Evolutionary conservation across 2,113 vertebrate genomes (phyloP), one percentile per base, ranked within the genome.

Genomic region (Orthonyx spaldingii): DNA sequence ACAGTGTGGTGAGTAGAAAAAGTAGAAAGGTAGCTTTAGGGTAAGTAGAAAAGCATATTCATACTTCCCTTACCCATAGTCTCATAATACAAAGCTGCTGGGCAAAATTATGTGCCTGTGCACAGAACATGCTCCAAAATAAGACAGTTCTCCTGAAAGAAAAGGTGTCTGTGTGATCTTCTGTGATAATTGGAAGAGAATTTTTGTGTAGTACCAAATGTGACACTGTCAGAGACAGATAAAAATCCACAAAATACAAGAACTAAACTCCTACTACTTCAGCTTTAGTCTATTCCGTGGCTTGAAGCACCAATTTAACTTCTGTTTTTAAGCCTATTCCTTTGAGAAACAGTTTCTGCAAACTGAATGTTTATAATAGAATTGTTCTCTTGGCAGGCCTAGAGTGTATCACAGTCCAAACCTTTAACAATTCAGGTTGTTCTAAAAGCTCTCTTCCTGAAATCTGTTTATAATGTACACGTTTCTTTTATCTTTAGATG

Each of bases 401-500:
- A 9, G 22, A 33, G 9, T 80, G 6, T 84, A 44, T 47, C 57
- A 23, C 37, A 41, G 44, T 84, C 14, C 33, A 87, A 46, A 60
- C 10, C 4, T 87, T 41, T 70, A 77, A 41, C 60, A 30, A 35
- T 92, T 61, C 4, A 42, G 10, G 30, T 89, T 61, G 35, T 42
- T 65, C 94, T 74, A 70, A 47, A 82, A 68, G 19, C 18, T 61
- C 8, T 16, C 6, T 39, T 87, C 50, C 65, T 78, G 53, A 49
- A 88, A 27, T 49, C 19, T 79, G 6, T 59, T 88, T 84, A 2
- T 79, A 33, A 56, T 35, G 3, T 70, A 33, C 75, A n/a, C 23
- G 20, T 59, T 85, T 81, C 18, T 96, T 70, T 82, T 78, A 49
- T 69, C 69, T 91, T 52, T 94, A 99, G 99, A 98, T 42, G 98